Evolutionary conservation across 2,797 vertebrate genomes (phyloP), one percentile per base, ranked within the genome.

Genomic region (Platalea minor): DNA sequence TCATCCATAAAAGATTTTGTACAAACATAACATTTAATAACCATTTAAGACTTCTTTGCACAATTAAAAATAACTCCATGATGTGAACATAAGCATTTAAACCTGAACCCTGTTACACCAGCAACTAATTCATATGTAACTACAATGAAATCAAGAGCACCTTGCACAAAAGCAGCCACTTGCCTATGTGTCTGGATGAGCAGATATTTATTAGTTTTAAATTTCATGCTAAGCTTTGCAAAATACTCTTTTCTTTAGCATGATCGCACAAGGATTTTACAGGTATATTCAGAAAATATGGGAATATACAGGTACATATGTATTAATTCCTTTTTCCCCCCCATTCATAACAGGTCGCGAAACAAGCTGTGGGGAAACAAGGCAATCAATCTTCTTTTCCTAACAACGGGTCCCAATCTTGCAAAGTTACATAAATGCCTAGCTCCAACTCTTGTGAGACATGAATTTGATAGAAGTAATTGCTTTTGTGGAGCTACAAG

Each of bases 271-370:
- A 79, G 35, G 17, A 69, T 89, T 76, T 65, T 43, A 79, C 12
- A 39, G 9, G 10, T 59, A 51, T 19, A 31, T 67, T 88, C 53
- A 51, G 43, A 90, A 83, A 77, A 85, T 7, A 80, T 6, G 7
- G 54, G 15, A 61, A 68, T 61, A 85, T 59, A 63, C 17, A 82
- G n/a, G 5, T 65, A 37, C 0, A 0, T 57, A 43, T 29, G 3
- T 46, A 69, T 76, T 31, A 41, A 78, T 68, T 76, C 0, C 1
- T 25, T 59, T 39, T 59, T 20, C 9, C 0, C 0, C 2, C n/a
- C 6, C 15, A 15, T 64, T 90, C 25, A 59, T 78, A 48, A 65
- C 8, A 63, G 45, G 24, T 77, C 59, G 25, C 11, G 35, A 85
- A 82, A 59, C 6, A 65, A 87, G 10, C 3, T 13, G 0, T 29